Evolutionary conservation across 2,797 vertebrate genomes (phyloP).

Genomic region (Malurus leucopterus): DNA sequence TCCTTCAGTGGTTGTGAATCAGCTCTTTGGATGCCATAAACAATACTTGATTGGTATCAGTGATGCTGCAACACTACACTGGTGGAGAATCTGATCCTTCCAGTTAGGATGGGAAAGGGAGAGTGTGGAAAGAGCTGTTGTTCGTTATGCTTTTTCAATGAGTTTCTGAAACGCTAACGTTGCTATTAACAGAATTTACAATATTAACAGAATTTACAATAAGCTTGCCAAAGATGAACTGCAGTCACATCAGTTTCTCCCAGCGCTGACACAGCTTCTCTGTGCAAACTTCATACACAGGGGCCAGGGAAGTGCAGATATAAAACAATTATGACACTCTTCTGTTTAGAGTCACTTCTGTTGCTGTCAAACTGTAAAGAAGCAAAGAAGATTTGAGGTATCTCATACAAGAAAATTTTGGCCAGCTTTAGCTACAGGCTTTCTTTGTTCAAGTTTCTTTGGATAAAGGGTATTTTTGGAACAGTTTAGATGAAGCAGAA

Average conservation of each 20-base stretch:
- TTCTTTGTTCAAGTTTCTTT: neutral
- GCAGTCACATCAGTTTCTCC: neutral
- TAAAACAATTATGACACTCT: neutral
- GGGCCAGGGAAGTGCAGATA: neutral
- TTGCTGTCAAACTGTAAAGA: neutral
- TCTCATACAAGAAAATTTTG: neutral
- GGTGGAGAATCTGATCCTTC: neutral
- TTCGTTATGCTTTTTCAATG: neutral
- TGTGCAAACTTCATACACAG: neutral
- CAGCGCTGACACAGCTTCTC: conserved; percentile 14
- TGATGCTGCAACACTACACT: neutral
- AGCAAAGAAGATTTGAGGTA: neutral
- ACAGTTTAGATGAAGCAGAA: neutral
- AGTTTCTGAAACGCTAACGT: neutral
- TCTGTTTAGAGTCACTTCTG: neutral
- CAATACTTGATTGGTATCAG: neutral
- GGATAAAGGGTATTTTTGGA: neutral
- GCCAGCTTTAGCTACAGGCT: neutral
- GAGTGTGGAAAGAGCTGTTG: fast-evolving
- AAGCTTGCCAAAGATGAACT: neutral
- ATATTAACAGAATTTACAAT: neutral
- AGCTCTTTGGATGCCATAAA: neutral
- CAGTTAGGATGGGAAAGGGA: neutral
- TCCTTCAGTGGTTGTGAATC: neutral
- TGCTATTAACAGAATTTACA: neutral